Conservation (phyloP, 2,888 invertebrate species). For the Lycophotia porphyrea region DNA sequence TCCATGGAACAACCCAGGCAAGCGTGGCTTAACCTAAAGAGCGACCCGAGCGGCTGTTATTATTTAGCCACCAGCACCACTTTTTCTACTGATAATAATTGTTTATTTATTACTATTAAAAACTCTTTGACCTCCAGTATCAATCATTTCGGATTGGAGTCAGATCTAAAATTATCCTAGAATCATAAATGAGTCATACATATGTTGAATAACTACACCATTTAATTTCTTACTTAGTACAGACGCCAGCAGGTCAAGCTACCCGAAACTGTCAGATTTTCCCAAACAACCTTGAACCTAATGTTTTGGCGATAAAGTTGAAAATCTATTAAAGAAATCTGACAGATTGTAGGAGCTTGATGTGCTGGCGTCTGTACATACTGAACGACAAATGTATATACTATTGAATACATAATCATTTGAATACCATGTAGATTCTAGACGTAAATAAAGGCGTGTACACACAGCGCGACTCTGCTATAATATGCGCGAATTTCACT, state of each 20-base stretch:
- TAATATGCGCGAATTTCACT: neutral
- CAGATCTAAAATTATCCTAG: constrained; percentile 22
- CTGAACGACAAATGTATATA: neutral
- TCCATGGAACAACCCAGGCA: too few species aligned
- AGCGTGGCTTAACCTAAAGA: too few species aligned
- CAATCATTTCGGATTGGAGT: constrained; percentile 2
- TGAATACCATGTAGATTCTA: neutral
- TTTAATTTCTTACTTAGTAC: constrained; percentile 16
- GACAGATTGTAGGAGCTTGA: too few species aligned
- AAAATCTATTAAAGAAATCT: too few species aligned
- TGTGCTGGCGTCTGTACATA: too few species aligned
- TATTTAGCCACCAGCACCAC: too few species aligned
- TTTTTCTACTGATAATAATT: neutral
- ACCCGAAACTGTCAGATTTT: too few species aligned
- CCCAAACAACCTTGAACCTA: too few species aligned
- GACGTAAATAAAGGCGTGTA: neutral
- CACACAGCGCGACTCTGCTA: neutral
- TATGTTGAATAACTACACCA: neutral
- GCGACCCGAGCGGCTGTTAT: too few species aligned
- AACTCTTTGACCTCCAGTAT: neutral
- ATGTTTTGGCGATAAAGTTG: too few species aligned
- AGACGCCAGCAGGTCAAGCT: too few species aligned
- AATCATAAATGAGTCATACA: constrained; percentile 19
- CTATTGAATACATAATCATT: neutral
- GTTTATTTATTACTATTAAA: neutral